phyloP scores from a whole-genome alignment of 2,888 invertebrate genomes.

The Spicauda simplicius region DNA sequence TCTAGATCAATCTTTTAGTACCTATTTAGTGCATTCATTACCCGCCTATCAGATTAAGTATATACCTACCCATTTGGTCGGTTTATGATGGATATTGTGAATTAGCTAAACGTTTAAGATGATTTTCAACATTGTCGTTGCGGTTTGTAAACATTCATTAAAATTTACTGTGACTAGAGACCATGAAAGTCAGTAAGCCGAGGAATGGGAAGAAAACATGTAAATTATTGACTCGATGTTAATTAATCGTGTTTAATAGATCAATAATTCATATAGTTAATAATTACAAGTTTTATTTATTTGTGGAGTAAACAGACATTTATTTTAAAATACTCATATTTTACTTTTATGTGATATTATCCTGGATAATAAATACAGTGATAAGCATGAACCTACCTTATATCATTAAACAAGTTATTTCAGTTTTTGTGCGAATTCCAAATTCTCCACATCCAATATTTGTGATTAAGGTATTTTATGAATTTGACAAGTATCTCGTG shows the following conservation, averaged over 20 bases:
- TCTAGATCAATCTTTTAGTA: background rate
- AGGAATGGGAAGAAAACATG: constrained; percentile 3
- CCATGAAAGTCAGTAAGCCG: background rate
- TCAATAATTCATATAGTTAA: background rate
- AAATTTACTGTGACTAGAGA: background rate
- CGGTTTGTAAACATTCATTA: background rate
- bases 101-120: background rate
- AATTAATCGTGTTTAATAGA: background rate
- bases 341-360: too few species aligned
- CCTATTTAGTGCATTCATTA: background rate
- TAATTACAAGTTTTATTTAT: background rate
- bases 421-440: too few species aligned
- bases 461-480: too few species aligned
- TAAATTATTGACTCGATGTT: background rate
- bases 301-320: background rate
- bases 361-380: too few species aligned
- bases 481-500: too few species aligned
- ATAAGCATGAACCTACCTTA: too few species aligned
- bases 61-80: background rate
- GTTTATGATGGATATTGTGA: background rate
- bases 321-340: too few species aligned
- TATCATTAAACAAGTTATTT: too few species aligned
- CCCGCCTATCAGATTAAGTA: background rate
- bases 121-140: background rate
- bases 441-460: too few species aligned